Conservation (phyloP, 1,140 invertebrate genomes). For the Helicoverpa zea region DNA sequence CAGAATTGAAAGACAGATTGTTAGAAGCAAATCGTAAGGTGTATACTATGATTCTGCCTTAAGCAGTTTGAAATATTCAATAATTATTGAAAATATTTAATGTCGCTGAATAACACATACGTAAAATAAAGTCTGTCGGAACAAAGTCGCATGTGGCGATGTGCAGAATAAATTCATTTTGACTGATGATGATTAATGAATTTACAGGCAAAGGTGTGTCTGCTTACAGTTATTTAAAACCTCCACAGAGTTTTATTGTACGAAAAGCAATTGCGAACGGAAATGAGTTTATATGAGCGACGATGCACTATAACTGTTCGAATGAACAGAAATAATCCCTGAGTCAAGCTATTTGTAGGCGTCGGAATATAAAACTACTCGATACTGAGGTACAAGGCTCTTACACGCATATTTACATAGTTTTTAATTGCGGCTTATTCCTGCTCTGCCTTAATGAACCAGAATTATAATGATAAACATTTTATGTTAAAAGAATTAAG, state of each 20-base stretch:
- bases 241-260: slow-evolving; percentile 15
- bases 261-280: slow-evolving; percentile 18
- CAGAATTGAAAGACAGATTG: too few species aligned
- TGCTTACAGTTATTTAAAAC: slow-evolving; percentile 1
- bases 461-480: slow-evolving; percentile 25
- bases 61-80: not conserved
- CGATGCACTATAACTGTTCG: slow-evolving; percentile 8
- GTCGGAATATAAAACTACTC: slow-evolving; percentile 4
- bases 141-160: not conserved
- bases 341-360: not conserved
- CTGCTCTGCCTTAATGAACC: slow-evolving; percentile 1
- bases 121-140: not conserved
- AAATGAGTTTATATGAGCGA: slow-evolving; percentile 27
- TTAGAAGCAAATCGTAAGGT: too few species aligned
- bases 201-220: not conserved
- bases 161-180: not conserved
- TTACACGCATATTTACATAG: slow-evolving; percentile 7
- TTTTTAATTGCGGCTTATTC: slow-evolving; percentile 27
- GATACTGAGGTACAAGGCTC: not conserved
- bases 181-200: slow-evolving; percentile 12
- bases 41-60: too few species aligned
- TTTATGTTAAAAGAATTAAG: not conserved
- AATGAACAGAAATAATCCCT: slow-evolving; percentile 10
- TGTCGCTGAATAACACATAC: not conserved
- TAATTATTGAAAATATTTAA: not conserved